Base-by-base conservation (phyloP, 2,113 vertebrate species). In the Copsychus sechellarum region DNA sequence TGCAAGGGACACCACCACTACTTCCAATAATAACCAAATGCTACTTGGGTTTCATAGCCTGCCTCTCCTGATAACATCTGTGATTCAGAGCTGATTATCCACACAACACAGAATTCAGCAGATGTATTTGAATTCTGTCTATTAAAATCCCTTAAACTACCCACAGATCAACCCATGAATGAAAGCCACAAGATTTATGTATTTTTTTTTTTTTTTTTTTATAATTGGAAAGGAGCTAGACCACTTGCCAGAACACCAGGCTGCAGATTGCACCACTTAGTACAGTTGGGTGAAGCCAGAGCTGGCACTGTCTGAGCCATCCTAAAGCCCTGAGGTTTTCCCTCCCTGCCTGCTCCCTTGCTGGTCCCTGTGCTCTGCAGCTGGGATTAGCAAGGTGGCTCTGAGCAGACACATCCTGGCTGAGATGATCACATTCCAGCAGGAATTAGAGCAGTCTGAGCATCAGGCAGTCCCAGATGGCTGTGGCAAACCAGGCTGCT, bases 61-160 rank as follows among this genome's bases (percentile, higher is more conserved):
- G 60, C 60, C 58, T 26, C 60, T 94, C 24, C 79, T 90, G 89
- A 88, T 93, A 93, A 70, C 82, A 92, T 95, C 88, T 84, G 72
- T 81, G 78, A 77, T 76, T 80, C 81, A 58, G 51, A 93, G 85
- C 70, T 93, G 94, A 83, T 92, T 56, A 90, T 36, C 67, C 76
- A 64, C 85, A 83, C 76, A 66, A 36, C 43, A 80, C 85, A 96
- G 87, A 90, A 93, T 65, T 88, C 72, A 90, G 85, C 57, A 95
- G 73, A 91, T 89, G 45, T 2, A 34, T 91, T 90, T 93, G 36
- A 77, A 74, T 80, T 82, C 51, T 93, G 67, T 78, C 76, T 78
- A 51, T 92, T 83, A 90, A 81, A 95, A 88, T 86, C 76, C 36
- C 43, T 80, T 77, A 58, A 81, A 84, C 40, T 70, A 64, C 36